A percentile compares a stretch with the other conserved stretches of the same genome.
These are phyloP conservation scores for Selenia dentaria DNA, from an alignment of 2,888 invertebrate genomes.

Conservation along the genomic window DNA sequence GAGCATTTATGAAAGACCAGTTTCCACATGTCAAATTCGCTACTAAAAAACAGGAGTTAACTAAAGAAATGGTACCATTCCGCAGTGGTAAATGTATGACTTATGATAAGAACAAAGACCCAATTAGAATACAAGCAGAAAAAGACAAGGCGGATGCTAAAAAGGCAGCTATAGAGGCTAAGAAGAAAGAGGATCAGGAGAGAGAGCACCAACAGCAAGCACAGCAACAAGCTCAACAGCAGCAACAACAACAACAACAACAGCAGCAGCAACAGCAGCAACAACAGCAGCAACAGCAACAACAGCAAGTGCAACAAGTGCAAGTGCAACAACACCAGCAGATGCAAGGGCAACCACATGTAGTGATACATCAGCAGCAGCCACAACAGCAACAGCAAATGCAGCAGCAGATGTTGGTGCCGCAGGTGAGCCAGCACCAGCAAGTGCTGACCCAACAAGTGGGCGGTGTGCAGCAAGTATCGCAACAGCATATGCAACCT, in stretches of 20 bases:
- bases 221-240: slow-evolving; percentile 60
- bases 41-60: slow-evolving; percentile 81
- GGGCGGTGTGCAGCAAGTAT: slow-evolving; percentile 70
- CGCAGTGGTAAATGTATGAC: slow-evolving; percentile 83
- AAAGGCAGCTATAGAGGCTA: slow-evolving; percentile 78
- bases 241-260: slow-evolving; percentile 56
- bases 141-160: slow-evolving; percentile 79
- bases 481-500: slow-evolving; percentile 78
- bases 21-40: slow-evolving; percentile 92
- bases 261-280: slow-evolving; percentile 64
- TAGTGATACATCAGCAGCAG: slow-evolving; percentile 72
- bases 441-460: slow-evolving; percentile 75
- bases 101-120: slow-evolving; percentile 81
- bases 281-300: slow-evolving; percentile 67
- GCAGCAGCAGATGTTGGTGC: slow-evolving; percentile 79
- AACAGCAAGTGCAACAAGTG: slow-evolving; percentile 61
- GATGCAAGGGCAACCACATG: slow-evolving; percentile 71
- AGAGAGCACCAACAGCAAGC: slow-evolving; percentile 62
- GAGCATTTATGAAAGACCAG: slow-evolving; percentile 92
- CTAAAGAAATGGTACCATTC: slow-evolving; percentile 78
- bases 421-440: slow-evolving; percentile 80
- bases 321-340: slow-evolving; percentile 54
- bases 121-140: slow-evolving; percentile 75
- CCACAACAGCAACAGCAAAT: slow-evolving; percentile 62
- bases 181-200: slow-evolving; percentile 78